Evolutionary conservation across 2,797 vertebrate species (phyloP).

Genomic region (Neopelma chrysocephalum): DNA sequence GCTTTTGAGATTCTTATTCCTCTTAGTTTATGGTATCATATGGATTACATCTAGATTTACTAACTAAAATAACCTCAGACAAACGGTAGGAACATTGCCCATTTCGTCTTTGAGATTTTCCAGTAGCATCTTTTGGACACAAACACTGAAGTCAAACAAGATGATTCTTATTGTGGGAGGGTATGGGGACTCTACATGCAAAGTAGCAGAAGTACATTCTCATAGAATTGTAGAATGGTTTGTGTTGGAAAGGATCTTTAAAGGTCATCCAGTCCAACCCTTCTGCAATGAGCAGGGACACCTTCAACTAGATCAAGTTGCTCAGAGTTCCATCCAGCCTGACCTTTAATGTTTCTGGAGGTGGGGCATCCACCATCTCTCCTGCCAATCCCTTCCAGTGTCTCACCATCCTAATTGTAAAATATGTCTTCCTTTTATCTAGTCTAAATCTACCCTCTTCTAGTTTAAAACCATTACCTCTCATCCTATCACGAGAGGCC

Average conservation of each 20-base stretch:
- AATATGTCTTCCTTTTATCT: background rate
- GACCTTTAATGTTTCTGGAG: background rate
- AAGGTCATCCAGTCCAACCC: background rate
- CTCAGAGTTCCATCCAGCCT: background rate
- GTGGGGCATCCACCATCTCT: background rate
- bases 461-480: background rate
- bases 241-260: background rate
- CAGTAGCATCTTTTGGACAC: background rate
- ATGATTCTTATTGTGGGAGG: background rate
- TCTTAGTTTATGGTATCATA: background rate
- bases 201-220: background rate
- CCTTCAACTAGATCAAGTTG: background rate
- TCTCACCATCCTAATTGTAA: background rate
- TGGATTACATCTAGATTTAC: background rate
- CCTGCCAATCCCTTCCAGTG: background rate
- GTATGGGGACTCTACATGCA: fast-evolving
- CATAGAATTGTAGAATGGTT: background rate
- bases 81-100: background rate
- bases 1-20: background rate
- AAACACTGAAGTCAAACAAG: fast-evolving
- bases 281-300: background rate
- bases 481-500: background rate
- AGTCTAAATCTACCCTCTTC: background rate
- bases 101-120: background rate
- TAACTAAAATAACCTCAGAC: background rate